These are phyloP conservation scores for Bungarus multicinctus DNA, from an alignment of 2,113 vertebrate species.

Conservation along the genomic window DNA sequence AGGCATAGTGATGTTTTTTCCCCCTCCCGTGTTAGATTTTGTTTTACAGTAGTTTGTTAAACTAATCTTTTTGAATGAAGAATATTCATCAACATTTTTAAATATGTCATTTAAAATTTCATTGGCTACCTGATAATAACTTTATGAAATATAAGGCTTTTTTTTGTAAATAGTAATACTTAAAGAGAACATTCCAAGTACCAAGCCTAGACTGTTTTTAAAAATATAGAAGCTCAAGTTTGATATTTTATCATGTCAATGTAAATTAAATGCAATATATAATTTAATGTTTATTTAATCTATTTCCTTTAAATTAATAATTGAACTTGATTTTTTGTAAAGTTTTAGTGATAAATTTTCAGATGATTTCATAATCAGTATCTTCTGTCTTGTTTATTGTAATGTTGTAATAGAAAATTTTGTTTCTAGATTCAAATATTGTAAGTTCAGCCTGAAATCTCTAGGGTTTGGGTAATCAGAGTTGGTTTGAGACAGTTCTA, in stretches of 20 bases:
- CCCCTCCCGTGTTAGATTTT: conserved; percentile 40
- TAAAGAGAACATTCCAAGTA: conserved; percentile 54
- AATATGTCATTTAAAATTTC: conserved; percentile 40
- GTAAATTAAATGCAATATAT: conserved; percentile 57
- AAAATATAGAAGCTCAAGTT: conserved; percentile 47
- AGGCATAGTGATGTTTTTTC: conserved; percentile 35
- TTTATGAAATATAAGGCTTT: conserved; percentile 53
- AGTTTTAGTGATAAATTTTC: neutral
- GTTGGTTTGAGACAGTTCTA: neutral
- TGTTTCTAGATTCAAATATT: neutral
- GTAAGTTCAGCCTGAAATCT: neutral
- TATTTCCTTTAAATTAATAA: conserved; percentile 71
- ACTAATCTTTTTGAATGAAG: conserved; percentile 44
- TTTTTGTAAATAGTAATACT: conserved; percentile 46
- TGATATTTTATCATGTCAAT: conserved; percentile 67
- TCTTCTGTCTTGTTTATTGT: neutral
- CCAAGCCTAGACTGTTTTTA: conserved; percentile 63
- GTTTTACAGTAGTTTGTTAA: conserved; percentile 36
- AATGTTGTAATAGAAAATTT: neutral
- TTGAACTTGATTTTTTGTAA: conserved; percentile 11
- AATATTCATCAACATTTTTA: conserved; percentile 37
- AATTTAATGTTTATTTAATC: conserved; percentile 70
- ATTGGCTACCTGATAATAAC: conserved; percentile 34
- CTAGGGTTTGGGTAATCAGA: neutral
- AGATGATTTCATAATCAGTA: neutral